Evolutionary conservation across 1,140 invertebrate species (phyloP).

Genomic region (Caenorhabditis remanei): DNA sequence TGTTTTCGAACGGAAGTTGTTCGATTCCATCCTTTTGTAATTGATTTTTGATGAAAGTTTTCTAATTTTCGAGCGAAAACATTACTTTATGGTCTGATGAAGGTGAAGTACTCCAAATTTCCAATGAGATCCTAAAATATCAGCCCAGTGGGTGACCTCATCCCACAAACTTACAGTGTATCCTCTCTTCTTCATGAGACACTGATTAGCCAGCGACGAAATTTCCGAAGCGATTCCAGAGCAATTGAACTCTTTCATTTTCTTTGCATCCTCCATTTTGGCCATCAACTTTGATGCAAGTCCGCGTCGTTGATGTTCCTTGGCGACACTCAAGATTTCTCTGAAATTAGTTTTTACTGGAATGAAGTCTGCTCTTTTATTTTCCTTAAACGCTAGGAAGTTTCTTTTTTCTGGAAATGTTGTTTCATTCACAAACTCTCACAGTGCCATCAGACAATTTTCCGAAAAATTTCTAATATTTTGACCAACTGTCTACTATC

Average conservation of each 20-base stretch:
- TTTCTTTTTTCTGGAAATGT: too few species aligned
- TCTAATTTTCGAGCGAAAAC: too few species aligned
- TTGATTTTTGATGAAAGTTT: too few species aligned
- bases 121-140: too few species aligned
- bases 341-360: neutral
- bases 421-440: too few species aligned
- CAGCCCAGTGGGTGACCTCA: too few species aligned
- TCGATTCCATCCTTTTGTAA: too few species aligned
- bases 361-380: neutral
- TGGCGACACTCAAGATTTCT: constrained; percentile 32
- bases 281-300: constrained; percentile 1
- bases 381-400: neutral
- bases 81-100: too few species aligned
- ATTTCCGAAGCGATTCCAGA: constrained; percentile 11
- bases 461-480: neutral
- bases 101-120: too few species aligned
- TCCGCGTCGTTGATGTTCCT: constrained; percentile 3
- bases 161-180: constrained; percentile 2
- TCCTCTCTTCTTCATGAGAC: constrained; percentile 29
- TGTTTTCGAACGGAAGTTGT: too few species aligned
- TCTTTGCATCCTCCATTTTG: neutral
- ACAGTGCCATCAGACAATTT: too few species aligned
- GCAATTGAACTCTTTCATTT: constrained; percentile 19
- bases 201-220: constrained; percentile 14
- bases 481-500: neutral